Evolutionary conservation across 2,888 invertebrate species (phyloP), one percentile per base, ranked within the genome.

Genomic region (Ecdyonurus torrentis): DNA sequence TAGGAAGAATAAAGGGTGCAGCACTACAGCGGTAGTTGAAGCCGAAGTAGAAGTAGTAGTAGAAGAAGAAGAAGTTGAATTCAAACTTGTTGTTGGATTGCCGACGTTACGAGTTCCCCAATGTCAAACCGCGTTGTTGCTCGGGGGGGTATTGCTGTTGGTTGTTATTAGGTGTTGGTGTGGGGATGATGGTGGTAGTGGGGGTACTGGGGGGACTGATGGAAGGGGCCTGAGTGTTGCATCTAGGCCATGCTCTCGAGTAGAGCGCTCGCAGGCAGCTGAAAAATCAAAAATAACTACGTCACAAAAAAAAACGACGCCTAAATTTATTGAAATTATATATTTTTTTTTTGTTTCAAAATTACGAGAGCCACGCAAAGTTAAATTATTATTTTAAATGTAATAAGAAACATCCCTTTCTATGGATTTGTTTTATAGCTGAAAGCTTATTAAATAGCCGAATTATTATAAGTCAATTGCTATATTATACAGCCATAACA

Each of bases 251-350:
- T 68, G 68, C 37, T 67, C 69, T 66, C 69, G 82, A 79, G 89
- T 89, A 80, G 88, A 90, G 79, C 85, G 88, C 79, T 91, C 91
- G 77, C 89, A 91, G 77, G 89, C 90, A 85, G 87, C 81, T 85
- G 77, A 73, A 78, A 77, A 77, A 61, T 15, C 37, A 37, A 37
- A 37, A 5, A 37, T 37, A 37, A 37, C 37, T 37, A 37, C 37
- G 37, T 37, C 37, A 37, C 37, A 37, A 37, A 10, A 5, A 15
- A 15, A 37, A n/a, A n/a, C n/a, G 37, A 37, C 15, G 37, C 37
- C 37, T 37, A 37, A 37, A 10, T 37, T 37, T 37, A 15, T n/a
- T n/a, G n/a, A n/a, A n/a, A n/a, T n/a, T n/a, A n/a, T n/a, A n/a
- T n/a, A n/a, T 37, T 37, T 37, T 37, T 37, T 10, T 5, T 37